Conservation (phyloP, 2,113 vertebrate species). For the Gasterosteus nipponicus region DNA sequence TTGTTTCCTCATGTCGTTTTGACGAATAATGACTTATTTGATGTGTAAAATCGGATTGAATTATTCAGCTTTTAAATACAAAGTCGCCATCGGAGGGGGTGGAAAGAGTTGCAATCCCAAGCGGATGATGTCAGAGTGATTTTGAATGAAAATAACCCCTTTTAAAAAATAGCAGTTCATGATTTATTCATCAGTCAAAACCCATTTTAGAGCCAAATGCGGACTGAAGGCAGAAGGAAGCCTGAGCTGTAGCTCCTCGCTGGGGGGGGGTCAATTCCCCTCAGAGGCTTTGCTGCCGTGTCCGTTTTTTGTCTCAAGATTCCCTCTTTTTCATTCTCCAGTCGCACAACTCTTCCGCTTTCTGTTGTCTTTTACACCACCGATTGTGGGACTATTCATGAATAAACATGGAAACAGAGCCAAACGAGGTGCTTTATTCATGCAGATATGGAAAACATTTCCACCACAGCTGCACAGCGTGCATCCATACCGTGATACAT, state of each 20-base stretch:
- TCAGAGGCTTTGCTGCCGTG: constrained; percentile 32
- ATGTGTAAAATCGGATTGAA: background rate
- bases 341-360: constrained; percentile 3
- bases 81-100: background rate
- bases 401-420: too few species aligned
- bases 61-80: constrained; percentile 10
- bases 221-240: constrained; percentile 31
- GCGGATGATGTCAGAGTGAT: constrained; percentile 31
- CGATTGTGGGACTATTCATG: too few species aligned
- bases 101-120: constrained; percentile 21
- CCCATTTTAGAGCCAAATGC: constrained; percentile 51
- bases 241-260: constrained; percentile 14
- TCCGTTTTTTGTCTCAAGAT: constrained; percentile 34
- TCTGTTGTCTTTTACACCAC: constrained; percentile 6
- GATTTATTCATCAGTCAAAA: constrained; percentile 66
- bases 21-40: background rate
- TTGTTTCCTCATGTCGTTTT: background rate
- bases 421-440: too few species aligned
- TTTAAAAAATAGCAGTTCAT: constrained; percentile 27
- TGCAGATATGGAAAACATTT: too few species aligned
- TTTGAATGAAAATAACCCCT: constrained; percentile 44
- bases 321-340: constrained; percentile 16
- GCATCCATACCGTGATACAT: background rate
- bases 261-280: constrained; percentile 36
- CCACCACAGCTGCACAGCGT: background rate